phyloP scores from a whole-genome alignment of 2,888 invertebrate genomes.

The Ophion costatus region DNA sequence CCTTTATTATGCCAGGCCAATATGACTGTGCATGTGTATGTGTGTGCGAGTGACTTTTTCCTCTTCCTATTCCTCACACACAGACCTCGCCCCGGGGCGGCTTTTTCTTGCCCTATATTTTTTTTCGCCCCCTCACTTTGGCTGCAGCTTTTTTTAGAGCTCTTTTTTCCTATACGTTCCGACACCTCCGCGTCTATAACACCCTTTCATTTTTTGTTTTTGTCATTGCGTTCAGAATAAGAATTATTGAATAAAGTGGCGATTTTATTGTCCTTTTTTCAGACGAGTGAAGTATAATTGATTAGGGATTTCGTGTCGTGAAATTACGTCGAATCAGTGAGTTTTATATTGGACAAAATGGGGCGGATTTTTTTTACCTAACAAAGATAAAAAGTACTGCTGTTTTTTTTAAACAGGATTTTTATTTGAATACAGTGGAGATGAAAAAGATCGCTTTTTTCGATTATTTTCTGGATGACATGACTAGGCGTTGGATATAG shows the following conservation, averaged over 20 bases:
- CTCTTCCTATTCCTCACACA: conserved; percentile 22
- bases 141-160: conserved; percentile 22
- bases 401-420: too few species aligned
- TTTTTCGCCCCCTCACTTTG: not conserved
- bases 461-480: too few species aligned
- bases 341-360: not conserved
- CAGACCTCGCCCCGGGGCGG: conserved; percentile 14
- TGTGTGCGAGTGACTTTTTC: not conserved
- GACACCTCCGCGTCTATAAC: not conserved
- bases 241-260: not conserved
- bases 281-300: not conserved
- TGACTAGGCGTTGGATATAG: too few species aligned
- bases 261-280: not conserved
- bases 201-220: not conserved
- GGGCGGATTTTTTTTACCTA: not conserved
- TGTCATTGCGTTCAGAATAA: not conserved
- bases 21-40: conserved; percentile 21
- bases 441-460: too few species aligned
- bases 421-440: too few species aligned
- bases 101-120: conserved; percentile 37
- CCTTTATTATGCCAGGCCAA: conserved; percentile 55
- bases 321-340: not conserved
- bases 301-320: not conserved
- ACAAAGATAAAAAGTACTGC: not conserved
- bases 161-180: conserved; percentile 7